phyloP scores from a whole-genome alignment of 2,113 vertebrate genomes.

The Corydoras sp. region DNA sequence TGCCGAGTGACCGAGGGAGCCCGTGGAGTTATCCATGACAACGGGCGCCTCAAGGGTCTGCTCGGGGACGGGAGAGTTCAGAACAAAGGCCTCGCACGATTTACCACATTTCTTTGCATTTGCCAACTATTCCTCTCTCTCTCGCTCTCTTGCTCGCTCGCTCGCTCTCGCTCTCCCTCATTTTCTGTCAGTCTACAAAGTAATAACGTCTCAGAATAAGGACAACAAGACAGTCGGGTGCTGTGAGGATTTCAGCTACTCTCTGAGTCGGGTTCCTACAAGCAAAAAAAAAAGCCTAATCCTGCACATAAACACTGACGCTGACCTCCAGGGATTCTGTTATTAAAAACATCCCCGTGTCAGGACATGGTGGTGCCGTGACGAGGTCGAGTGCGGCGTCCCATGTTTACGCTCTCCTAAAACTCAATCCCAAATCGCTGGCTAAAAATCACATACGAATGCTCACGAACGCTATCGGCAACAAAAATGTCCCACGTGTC shows the following conservation, averaged over 20 bases:
- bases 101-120: slow-evolving; percentile 61
- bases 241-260: slow-evolving; percentile 28
- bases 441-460: too few species aligned
- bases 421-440: too few species aligned
- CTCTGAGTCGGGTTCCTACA: slow-evolving; percentile 11
- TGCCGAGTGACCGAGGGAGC: slow-evolving; percentile 65
- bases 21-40: slow-evolving; percentile 74
- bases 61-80: slow-evolving; percentile 60
- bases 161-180: slow-evolving; percentile 1
- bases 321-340: slow-evolving; percentile 6
- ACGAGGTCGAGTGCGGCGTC: not conserved
- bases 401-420: too few species aligned
- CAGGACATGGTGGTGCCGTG: slow-evolving; percentile 3
- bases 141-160: too few species aligned
- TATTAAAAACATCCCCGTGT: slow-evolving; percentile 14
- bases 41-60: slow-evolving; percentile 58
- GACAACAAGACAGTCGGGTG: slow-evolving; percentile 26
- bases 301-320: slow-evolving; percentile 13
- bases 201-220: slow-evolving; percentile 21
- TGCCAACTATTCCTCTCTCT: slow-evolving; percentile 51
- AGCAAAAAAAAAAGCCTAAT: slow-evolving; percentile 13
- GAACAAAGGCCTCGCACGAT: slow-evolving; percentile 69
- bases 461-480: too few species aligned
- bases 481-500: too few species aligned
- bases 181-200: slow-evolving; percentile 34